Conservation (phyloP, 2,113 vertebrate species). For the Turnix velox region DNA sequence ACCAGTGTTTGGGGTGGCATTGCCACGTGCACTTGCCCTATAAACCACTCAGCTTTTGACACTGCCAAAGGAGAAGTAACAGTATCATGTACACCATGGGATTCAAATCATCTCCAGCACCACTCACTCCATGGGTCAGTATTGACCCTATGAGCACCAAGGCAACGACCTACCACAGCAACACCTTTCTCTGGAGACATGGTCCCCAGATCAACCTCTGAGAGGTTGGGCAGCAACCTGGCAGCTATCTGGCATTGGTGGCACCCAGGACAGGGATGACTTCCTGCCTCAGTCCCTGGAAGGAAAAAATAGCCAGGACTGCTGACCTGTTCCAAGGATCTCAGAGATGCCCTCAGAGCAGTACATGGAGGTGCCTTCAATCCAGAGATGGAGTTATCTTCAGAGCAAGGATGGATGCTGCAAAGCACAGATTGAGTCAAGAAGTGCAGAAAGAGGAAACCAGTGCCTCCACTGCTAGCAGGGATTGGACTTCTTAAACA, state of each 20-base stretch:
- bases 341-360: not conserved
- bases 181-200: not conserved
- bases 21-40: fast-evolving
- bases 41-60: not conserved
- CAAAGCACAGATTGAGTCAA: not conserved
- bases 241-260: not conserved
- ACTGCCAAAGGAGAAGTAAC: too few species aligned
- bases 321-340: not conserved
- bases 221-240: too few species aligned
- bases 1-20: not conserved
- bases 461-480: not conserved
- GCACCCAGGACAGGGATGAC: not conserved
- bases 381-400: too few species aligned
- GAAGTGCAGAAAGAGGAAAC: not conserved
- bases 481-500: not conserved
- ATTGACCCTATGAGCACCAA: fast-evolving
- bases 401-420: too few species aligned
- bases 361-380: too few species aligned
- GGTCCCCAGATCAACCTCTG: fast-evolving
- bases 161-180: too few species aligned
- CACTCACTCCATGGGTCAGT: fast-evolving
- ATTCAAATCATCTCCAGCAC: not conserved
- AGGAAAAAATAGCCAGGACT: fast-evolving
- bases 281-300: not conserved
- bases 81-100: fast-evolving